Conservation (phyloP, 2,888 invertebrate genomes). For the Trissolcus japonicus region DNA sequence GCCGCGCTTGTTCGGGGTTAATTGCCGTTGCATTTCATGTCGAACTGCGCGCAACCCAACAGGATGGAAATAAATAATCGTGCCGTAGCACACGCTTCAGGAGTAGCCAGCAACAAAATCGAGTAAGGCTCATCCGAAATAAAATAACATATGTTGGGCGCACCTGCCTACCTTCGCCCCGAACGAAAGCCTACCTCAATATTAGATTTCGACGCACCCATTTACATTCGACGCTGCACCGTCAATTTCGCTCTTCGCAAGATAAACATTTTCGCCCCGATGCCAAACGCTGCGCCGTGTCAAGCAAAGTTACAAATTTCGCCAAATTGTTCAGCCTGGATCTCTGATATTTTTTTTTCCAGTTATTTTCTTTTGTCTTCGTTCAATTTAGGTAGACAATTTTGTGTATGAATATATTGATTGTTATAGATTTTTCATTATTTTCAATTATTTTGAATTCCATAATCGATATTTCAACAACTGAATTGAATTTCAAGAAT, state of each 20-base stretch:
- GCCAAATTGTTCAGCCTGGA: not conserved
- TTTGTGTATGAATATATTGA: no score
- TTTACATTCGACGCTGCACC: constrained; percentile 19
- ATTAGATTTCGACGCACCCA: constrained; percentile 41
- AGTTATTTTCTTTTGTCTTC: no score
- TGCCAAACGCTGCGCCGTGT: no score
- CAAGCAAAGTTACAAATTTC: no score
- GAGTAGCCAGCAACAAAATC: constrained; percentile 35
- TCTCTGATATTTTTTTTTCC: not conserved
- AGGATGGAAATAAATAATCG: constrained; percentile 44
- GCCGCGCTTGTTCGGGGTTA: constrained; percentile 4
- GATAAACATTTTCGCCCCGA: not conserved
- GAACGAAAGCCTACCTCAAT: constrained; percentile 45
- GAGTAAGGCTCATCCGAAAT: constrained; percentile 34
- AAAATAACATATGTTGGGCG: constrained; percentile 39
- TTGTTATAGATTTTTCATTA: no score
- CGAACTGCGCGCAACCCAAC: constrained; percentile 23
- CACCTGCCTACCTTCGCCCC: constrained; percentile 26
- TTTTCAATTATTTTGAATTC: no score
- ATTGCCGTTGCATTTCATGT: constrained; percentile 15
- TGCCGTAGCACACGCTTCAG: constrained; percentile 19
- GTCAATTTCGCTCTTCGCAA: constrained; percentile 14
- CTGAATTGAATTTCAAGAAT: no score
- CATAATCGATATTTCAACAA: no score
- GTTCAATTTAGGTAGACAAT: no score